phyloP scores from a whole-genome alignment of 2,113 vertebrate genomes.

The Albula glossodonta region DNA sequence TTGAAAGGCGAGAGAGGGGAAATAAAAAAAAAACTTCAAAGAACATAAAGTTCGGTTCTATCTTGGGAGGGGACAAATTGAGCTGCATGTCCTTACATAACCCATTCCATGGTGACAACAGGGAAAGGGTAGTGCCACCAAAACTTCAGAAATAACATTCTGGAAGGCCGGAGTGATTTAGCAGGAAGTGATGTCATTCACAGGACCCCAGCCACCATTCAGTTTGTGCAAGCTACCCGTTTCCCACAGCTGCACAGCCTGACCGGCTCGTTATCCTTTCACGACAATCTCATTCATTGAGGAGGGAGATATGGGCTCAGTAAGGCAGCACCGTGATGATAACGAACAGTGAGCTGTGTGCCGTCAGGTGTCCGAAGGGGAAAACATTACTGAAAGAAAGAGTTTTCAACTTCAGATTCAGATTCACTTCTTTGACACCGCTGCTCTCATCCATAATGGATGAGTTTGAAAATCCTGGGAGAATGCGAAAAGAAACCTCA shows the following conservation, averaged over 20 bases:
- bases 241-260: neutral
- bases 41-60: neutral
- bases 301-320: neutral
- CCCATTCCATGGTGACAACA: neutral
- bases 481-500: neutral
- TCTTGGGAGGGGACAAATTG: neutral
- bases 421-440: neutral
- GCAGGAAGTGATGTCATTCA: slow-evolving; percentile 1
- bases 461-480: neutral
- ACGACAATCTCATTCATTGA: neutral
- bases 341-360: neutral
- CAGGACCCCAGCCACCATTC: neutral
- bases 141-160: too few species aligned
- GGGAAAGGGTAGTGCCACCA: too few species aligned
- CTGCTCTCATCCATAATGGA: neutral
- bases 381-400: neutral
- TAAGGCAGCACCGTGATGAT: neutral
- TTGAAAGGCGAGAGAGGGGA: neutral
- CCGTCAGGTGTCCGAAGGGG: neutral
- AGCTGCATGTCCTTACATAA: neutral
- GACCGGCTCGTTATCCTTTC: neutral
- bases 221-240: too few species aligned
- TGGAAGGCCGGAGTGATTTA: too few species aligned
- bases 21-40: neutral
- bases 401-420: neutral